A percentile compares a stretch with the other conserved stretches of the same genome.
These are phyloP conservation scores for Ichneumon xanthorius DNA, from an alignment of 2,888 invertebrate genomes.

Conservation along the genomic window DNA sequence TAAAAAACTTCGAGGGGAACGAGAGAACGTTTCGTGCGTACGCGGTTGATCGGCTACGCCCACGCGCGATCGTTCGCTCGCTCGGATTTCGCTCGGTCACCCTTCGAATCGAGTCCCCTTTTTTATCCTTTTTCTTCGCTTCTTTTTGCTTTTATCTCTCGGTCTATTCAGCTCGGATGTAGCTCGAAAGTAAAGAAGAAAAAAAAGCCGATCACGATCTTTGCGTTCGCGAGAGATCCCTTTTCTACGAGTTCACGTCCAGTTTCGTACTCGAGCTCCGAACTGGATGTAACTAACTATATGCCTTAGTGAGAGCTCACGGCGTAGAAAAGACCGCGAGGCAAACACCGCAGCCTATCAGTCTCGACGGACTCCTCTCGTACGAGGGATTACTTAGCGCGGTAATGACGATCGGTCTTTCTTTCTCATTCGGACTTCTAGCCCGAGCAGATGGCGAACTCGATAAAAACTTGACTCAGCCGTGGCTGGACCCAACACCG, in stretches of 20 bases:
- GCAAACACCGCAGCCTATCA: constrained; percentile 27
- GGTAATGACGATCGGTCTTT: constrained; percentile 82
- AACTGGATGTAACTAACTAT: constrained; percentile 32
- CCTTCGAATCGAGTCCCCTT: constrained; percentile 61
- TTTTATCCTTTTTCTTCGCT: constrained; percentile 36
- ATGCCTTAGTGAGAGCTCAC: constrained; percentile 47
- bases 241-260: constrained; percentile 24
- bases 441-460: constrained; percentile 80
- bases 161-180: background rate
- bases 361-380: constrained; percentile 43
- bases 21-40: constrained; percentile 57
- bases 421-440: constrained; percentile 21
- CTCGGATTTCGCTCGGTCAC: constrained; percentile 72
- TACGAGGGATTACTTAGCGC: constrained; percentile 81
- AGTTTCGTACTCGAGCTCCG: constrained; percentile 15
- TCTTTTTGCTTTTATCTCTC: constrained; percentile 39
- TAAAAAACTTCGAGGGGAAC: constrained; percentile 23
- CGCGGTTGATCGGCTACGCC: constrained; percentile 69
- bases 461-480: constrained; percentile 82
- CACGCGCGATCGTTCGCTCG: constrained; percentile 66
- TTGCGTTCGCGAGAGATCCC: constrained; percentile 29
- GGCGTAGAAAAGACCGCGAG: constrained; percentile 14
- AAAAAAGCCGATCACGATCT: constrained; percentile 42
- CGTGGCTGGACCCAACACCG: constrained; percentile 70
- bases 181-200: constrained; percentile 24